Conservation (phyloP, 2,888 invertebrate genomes). For the Andricus quercusramuli region DNA sequence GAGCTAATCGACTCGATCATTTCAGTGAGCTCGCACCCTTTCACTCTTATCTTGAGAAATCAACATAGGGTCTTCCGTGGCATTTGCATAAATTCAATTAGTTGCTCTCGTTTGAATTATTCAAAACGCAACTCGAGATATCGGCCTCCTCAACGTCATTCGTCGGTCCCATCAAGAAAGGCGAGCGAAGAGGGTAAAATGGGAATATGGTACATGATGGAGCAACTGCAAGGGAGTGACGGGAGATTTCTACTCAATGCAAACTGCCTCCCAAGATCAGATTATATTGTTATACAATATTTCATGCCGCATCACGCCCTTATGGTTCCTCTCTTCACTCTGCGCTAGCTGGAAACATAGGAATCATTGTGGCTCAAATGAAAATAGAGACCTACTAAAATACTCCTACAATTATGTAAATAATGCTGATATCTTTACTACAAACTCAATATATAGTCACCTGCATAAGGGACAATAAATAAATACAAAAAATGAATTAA, state of each 20-base stretch:
- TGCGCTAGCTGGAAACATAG: neutral
- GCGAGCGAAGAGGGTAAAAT: slow-evolving; percentile 38
- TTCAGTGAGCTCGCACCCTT: slow-evolving; percentile 54
- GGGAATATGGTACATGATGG: slow-evolving; percentile 26
- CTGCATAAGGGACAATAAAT: too few species aligned
- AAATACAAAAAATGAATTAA: too few species aligned
- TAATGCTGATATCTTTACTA: too few species aligned
- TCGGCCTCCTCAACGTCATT: slow-evolving; percentile 49
- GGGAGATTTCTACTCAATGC: slow-evolving; percentile 58
- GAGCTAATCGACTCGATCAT: slow-evolving; percentile 33
- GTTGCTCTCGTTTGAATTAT: slow-evolving; percentile 75
- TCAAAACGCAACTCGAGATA: slow-evolving; percentile 66
- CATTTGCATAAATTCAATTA: slow-evolving; percentile 77
- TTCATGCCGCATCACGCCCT: slow-evolving; percentile 60
- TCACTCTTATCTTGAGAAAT: slow-evolving; percentile 71
- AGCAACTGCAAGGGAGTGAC: slow-evolving; percentile 55
- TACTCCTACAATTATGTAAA: too few species aligned
- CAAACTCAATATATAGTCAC: too few species aligned
- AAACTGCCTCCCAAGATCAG: slow-evolving; percentile 64
- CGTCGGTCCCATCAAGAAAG: slow-evolving; percentile 30
- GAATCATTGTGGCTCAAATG: neutral
- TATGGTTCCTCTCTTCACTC: neutral
- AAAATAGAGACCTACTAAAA: too few species aligned
- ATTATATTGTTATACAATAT: slow-evolving; percentile 61
- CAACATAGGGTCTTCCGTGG: slow-evolving; percentile 56